phyloP scores from a whole-genome alignment of 2,113 vertebrate genomes.

The Brevimyrus niger region DNA sequence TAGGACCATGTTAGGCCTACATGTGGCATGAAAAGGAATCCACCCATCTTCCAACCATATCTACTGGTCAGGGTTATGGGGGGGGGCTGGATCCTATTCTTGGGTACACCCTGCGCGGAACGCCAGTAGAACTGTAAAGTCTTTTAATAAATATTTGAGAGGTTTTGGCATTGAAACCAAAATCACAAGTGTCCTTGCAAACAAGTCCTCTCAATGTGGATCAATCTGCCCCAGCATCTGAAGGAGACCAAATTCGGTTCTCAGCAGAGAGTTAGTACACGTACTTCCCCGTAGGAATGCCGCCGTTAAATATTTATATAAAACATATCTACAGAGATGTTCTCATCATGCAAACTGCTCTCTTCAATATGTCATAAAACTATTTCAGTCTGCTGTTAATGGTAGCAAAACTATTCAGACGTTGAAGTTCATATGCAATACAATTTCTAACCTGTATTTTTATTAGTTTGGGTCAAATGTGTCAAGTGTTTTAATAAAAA shows the following conservation, averaged over 20 bases:
- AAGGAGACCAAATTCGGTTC: background rate
- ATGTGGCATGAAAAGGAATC: background rate
- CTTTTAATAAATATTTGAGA: background rate
- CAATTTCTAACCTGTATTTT: background rate
- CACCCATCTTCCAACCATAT: background rate
- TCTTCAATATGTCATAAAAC: background rate
- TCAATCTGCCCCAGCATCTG: background rate
- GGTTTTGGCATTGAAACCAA: background rate
- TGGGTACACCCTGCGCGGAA: background rate
- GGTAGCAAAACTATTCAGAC: background rate
- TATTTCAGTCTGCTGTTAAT: background rate
- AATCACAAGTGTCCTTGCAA: background rate
- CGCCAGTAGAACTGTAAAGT: background rate
- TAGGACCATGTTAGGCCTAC: background rate
- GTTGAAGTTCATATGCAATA: background rate
- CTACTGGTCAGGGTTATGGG: background rate
- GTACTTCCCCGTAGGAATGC: background rate
- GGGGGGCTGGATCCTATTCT: background rate
- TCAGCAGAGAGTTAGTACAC: background rate
- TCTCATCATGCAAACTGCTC: background rate
- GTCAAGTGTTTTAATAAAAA: background rate
- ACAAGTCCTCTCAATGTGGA: background rate
- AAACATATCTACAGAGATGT: background rate
- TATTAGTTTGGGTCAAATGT: background rate
- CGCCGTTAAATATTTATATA: constrained; percentile 22